These are phyloP conservation scores for Mustela lutreola DNA, from an alignment of 2,113 vertebrate genomes.

Conservation along the genomic window DNA sequence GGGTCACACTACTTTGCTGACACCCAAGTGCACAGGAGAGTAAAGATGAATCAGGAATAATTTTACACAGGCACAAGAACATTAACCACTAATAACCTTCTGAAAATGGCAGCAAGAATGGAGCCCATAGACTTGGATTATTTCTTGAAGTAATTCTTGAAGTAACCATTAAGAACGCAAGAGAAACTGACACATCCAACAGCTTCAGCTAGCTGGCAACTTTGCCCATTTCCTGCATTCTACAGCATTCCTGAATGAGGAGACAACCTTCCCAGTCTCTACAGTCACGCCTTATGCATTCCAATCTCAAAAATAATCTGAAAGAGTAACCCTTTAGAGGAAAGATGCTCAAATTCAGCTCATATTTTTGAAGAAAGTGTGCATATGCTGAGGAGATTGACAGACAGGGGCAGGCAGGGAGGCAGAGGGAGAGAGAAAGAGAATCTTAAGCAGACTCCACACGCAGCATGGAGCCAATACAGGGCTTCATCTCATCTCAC, in stretches of 20 bases:
- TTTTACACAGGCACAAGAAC: neutral
- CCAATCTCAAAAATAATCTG: slow-evolving; percentile 8
- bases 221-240: slow-evolving; percentile 28
- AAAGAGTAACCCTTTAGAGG: neutral
- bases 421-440: neutral
- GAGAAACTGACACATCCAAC: neutral
- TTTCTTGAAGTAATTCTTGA: slow-evolving; percentile 30
- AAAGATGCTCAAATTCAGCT: neutral
- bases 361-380: neutral
- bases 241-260: neutral
- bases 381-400: neutral
- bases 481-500: neutral
- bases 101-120: neutral
- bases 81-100: neutral
- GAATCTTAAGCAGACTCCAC: neutral
- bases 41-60: neutral
- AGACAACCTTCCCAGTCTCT: neutral
- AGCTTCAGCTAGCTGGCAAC: neutral
- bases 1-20: neutral
- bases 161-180: neutral
- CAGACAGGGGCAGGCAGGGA: neutral
- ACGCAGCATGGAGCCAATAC: neutral
- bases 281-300: neutral
- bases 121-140: neutral
- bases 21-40: neutral